Evolutionary conservation across 2,888 invertebrate genomes (phyloP).

Genomic region (Eupithecia tripunctaria): DNA sequence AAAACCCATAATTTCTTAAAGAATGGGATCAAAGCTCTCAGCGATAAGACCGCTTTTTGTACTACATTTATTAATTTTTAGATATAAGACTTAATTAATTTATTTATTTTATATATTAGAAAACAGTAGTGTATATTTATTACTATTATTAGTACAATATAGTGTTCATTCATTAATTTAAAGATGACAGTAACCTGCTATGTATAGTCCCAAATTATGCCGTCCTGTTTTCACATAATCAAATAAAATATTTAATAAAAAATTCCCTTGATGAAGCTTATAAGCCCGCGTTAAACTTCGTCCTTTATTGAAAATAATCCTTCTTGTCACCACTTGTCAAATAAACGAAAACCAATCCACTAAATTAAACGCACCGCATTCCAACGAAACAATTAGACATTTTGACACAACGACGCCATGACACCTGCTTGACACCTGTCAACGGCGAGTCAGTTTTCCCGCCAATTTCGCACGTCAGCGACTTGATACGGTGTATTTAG

Average conservation of each 20-base stretch:
- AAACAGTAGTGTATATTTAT: no score
- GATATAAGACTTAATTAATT: no score
- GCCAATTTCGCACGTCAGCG: conserved; percentile 58
- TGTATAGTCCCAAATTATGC: no score
- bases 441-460: conserved; percentile 64
- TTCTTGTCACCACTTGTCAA: background rate
- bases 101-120: no score
- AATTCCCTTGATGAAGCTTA: background rate
- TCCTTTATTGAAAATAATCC: background rate
- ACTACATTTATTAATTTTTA: no score
- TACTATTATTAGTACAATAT: no score
- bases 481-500: conserved; percentile 34
- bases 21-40: no score
- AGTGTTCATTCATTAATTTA: no score
- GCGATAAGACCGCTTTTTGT: no score
- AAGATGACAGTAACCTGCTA: no score
- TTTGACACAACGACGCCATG: conserved; percentile 31
- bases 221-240: no score
- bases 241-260: background rate
- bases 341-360: conserved; percentile 1
- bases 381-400: conserved; percentile 52
- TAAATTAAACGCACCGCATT: conserved; percentile 4
- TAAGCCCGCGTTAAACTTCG: background rate
- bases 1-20: background rate
- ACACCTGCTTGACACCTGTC: conserved; percentile 64